Percentiles rank a stretch among this genome's conserved stretches.
Evolutionary conservation across 2,113 vertebrate genomes (phyloP).

Genomic region (Halcyon malimbica): DNA sequence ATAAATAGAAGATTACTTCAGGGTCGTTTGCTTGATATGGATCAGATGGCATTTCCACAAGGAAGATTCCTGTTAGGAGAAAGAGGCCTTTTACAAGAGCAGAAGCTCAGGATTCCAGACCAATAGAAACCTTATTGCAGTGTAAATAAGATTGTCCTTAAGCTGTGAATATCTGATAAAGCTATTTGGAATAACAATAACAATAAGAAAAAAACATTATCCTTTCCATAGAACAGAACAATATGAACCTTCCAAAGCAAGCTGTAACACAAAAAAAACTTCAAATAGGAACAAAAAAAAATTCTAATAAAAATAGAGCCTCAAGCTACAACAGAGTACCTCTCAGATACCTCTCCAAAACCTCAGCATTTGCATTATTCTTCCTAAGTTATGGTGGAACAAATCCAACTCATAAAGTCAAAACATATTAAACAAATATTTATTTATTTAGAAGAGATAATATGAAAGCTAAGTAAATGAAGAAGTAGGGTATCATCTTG

Average conservation of each 20-base stretch:
- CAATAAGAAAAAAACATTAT: neutral
- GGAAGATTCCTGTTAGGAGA: neutral
- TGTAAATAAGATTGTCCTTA: neutral
- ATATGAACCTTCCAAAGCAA: constrained; percentile 31
- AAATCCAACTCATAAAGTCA: constrained; percentile 51
- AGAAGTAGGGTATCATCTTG: neutral
- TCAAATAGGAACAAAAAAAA: constrained; percentile 20
- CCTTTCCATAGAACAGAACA: neutral
- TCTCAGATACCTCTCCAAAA: constrained; percentile 45
- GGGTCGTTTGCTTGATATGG: neutral
- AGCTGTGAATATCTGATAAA: constrained; percentile 23
- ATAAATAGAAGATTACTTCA: neutral
- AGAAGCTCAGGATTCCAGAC: neutral
- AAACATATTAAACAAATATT: constrained; percentile 19
- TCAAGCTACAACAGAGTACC: constrained; percentile 23
- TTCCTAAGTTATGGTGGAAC: neutral
- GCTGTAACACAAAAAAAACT: neutral
- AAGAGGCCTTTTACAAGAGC: neutral
- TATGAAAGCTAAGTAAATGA: neutral
- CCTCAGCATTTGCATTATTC: neutral
- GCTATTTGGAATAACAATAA: constrained; percentile 26
- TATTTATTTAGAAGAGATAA: constrained; percentile 31
- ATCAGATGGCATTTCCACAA: neutral
- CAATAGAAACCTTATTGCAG: neutral
- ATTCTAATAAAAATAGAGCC: constrained; percentile 69